Evolutionary conservation across 1,140 invertebrate species (phyloP), one percentile per base, ranked within the genome.

Genomic region (Drosophila orena): DNA sequence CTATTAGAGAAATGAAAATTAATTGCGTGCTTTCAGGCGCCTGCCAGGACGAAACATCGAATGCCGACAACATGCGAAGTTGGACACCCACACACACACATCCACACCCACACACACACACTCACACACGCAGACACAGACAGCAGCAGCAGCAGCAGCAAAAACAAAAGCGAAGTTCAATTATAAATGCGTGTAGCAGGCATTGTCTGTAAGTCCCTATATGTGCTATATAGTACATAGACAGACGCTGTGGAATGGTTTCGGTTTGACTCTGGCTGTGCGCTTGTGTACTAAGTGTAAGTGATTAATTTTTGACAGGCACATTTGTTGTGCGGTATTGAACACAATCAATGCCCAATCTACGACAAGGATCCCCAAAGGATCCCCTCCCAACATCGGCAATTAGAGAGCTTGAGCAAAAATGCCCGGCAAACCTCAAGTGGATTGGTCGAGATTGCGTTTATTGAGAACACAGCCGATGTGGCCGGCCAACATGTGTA

Each of bases 1-100:
- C 84, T 89, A 89, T 89, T 89, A 89, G 80, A 90, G 77, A 78
- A 89, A 89, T 89, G 84, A 90, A 89, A 89, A 89, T 85, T 90
- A 84, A 89, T 89, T 89, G 85, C 85, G 85, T 90, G 84, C 85
- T 90, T 85, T 79, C 79, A 79, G 79, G 47, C 58, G 65, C 38
- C 81, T 34, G 78, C 81, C 74, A 78, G 55, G 58, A 43, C 55
- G 56, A 75, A 53, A 79, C 78, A 86, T 86, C 79, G 78, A 86
- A 81, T 86, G 75, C 71, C 75, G 66, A 86, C 47, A 50, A 86
- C 58, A 86, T 89, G 83, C 83, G 84, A 88, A 89, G 56, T 79
- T 73, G 66, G 66, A 77, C 76, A 49, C 43, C 66, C 49, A 40
- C 49, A 40, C 42, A 88, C 75, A 66, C 75, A 83, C 54, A 78